Percentiles rank a stretch among this genome's conserved stretches.
Evolutionary conservation across 2,888 invertebrate genomes (phyloP).

Genomic region (Scelioninae gen. 1): DNA sequence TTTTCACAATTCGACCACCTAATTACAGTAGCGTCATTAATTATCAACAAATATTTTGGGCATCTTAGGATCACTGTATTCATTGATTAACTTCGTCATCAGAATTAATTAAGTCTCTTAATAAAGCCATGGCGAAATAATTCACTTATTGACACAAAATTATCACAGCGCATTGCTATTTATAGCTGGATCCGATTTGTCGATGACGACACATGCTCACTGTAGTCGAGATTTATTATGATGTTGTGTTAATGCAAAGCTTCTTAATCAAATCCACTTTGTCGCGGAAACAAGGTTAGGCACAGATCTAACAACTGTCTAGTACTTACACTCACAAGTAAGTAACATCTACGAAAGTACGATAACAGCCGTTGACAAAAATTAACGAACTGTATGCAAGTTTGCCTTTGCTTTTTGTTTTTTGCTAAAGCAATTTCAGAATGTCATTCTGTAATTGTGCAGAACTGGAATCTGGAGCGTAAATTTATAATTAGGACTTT

Average conservation of each 20-base stretch:
- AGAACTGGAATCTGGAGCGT: too few species aligned
- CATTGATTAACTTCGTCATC: neutral
- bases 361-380: slow-evolving; percentile 21
- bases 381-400: slow-evolving; percentile 26
- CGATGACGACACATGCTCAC: slow-evolving; percentile 30
- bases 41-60: too few species aligned
- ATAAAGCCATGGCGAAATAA: slow-evolving; percentile 4
- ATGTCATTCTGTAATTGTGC: too few species aligned
- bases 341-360: neutral
- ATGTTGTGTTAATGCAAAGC: slow-evolving; percentile 72
- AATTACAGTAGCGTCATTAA: too few species aligned
- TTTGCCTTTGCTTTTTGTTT: too few species aligned
- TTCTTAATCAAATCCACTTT: slow-evolving; percentile 74
- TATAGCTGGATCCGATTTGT: slow-evolving; percentile 21
- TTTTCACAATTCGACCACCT: too few species aligned
- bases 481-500: too few species aligned
- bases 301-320: slow-evolving; percentile 49
- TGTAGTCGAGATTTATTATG: slow-evolving; percentile 71
- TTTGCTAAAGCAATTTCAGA: too few species aligned
- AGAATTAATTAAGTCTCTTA: slow-evolving; percentile 16
- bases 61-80: too few species aligned
- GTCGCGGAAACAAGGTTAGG: slow-evolving; percentile 65
- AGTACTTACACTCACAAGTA: neutral
- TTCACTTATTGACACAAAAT: slow-evolving; percentile 29
- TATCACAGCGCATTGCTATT: slow-evolving; percentile 32